Evolutionary conservation across 1,140 invertebrate genomes (phyloP), one percentile per base, ranked within the genome.

Genomic region (Berghia stephanieae): DNA sequence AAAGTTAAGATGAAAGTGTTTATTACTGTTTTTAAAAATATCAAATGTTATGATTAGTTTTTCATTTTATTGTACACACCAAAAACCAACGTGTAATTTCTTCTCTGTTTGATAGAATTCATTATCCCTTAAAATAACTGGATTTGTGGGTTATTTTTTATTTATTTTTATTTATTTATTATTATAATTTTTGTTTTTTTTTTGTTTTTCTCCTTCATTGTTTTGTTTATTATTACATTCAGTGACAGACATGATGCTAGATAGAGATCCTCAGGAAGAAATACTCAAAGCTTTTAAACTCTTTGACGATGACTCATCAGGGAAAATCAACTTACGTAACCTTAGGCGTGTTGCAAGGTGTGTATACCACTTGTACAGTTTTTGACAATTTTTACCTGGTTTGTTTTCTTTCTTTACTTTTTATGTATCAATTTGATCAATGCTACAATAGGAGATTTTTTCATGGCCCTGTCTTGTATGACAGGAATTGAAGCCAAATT

Each of bases 181-280:
- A 68, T 5, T 42, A 36, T 13, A 10, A n/a, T 52, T 16, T 34
- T 3, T 52, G 8, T 52, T 27, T 34, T 43, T 36, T 27, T 3
- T 38, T 60, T n/a, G 31, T 5, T 31, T 72, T n/a, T 46, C 13
- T 52, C 43, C 3, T 34, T 66, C 60, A 13, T 10, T 13, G 46
- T 49, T 49, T 10, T n/a, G 10, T 49, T 10, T 13, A 49, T 10
- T 49, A 49, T 13, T 24, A 49, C n/a, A 49, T n/a, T 21, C 76
- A 90, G 89, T 89, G 83, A 89, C 88, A 78, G 88, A 89, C 67
- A 88, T 89, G 86, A 89, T 89, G 85, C 70, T 89, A 40, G 87
- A 89, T 44, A 81, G 89, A 83, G 89, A 90, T 80, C 89, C 89
- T 8, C 86, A 88, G 57, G 87, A 89, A 77, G 89, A 90, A 80